Evolutionary conservation across 2,113 vertebrate genomes (phyloP).

Genomic region (Stegostoma tigrinum): DNA sequence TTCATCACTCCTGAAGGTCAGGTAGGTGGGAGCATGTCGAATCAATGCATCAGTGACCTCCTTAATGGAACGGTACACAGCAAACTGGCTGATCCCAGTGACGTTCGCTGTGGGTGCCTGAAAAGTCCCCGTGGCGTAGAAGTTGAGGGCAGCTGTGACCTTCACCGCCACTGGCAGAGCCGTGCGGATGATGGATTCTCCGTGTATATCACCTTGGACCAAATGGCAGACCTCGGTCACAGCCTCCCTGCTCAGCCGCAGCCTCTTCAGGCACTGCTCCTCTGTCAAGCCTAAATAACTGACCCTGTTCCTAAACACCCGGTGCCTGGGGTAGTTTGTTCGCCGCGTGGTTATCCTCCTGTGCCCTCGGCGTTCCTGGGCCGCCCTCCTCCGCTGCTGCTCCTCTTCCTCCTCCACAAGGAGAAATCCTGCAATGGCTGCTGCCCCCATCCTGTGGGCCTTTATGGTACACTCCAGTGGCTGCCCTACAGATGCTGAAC

Average conservation of each 20-base stretch:
- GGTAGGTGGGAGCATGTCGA: neutral
- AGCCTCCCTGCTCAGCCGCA: neutral
- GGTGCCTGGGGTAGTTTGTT: neutral
- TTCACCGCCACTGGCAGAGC: neutral
- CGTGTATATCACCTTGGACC: neutral
- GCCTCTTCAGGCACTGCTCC: neutral
- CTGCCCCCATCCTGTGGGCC: neutral
- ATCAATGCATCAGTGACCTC: neutral
- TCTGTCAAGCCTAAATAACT: neutral
- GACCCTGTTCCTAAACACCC: neutral
- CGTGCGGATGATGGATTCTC: neutral
- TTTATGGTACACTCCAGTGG: neutral
- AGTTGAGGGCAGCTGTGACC: conserved; percentile 11
- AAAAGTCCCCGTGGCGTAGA: neutral
- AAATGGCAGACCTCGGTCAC: neutral
- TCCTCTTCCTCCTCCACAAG: neutral
- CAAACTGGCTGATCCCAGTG: neutral
- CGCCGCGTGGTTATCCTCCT: neutral
- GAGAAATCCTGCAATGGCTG: neutral
- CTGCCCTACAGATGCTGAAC: neutral
- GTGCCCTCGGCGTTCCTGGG: neutral
- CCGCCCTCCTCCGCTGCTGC: neutral
- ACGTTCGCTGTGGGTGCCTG: neutral
- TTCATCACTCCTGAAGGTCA: neutral
- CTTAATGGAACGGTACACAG: neutral